These are phyloP conservation scores for Coturnix japonica DNA, from an alignment of 2,113 vertebrate species.

Conservation along the genomic window DNA sequence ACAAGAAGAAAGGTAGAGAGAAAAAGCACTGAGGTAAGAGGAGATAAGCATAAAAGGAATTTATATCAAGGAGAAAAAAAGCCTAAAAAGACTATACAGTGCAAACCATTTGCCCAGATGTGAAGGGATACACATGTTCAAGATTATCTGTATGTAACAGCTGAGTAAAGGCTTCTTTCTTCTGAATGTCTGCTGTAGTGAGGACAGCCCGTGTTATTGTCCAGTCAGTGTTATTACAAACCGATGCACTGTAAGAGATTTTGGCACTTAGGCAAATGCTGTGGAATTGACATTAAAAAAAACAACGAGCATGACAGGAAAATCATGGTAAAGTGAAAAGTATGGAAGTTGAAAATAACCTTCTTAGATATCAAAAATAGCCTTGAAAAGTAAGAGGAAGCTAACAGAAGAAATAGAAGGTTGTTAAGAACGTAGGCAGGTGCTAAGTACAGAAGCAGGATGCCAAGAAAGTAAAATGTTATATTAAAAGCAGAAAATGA, in stretches of 20 bases:
- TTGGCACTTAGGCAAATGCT: neutral
- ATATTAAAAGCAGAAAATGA: slow-evolving; percentile 22
- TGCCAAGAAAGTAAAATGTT: neutral
- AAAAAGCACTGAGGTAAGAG: neutral
- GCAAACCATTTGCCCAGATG: neutral
- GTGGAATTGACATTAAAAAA: neutral
- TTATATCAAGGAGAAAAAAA: neutral
- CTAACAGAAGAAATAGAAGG: slow-evolving; percentile 10
- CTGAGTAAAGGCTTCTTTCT: neutral
- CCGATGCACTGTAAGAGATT: neutral
- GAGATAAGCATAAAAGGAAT: neutral
- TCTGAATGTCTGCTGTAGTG: neutral
- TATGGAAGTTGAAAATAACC: neutral
- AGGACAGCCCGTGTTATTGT: neutral
- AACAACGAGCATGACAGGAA: neutral
- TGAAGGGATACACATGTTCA: neutral
- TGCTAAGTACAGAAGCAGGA: neutral
- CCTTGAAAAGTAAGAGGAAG: neutral
- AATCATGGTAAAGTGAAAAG: neutral
- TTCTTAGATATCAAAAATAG: slow-evolving; percentile 20
- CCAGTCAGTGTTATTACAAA: neutral
- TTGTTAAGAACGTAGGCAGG: neutral
- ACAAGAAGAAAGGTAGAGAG: neutral
- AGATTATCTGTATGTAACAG: neutral
- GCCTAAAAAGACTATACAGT: neutral